Evolutionary conservation across 2,113 vertebrate species (phyloP).

Genomic region (Poecile atricapillus): DNA sequence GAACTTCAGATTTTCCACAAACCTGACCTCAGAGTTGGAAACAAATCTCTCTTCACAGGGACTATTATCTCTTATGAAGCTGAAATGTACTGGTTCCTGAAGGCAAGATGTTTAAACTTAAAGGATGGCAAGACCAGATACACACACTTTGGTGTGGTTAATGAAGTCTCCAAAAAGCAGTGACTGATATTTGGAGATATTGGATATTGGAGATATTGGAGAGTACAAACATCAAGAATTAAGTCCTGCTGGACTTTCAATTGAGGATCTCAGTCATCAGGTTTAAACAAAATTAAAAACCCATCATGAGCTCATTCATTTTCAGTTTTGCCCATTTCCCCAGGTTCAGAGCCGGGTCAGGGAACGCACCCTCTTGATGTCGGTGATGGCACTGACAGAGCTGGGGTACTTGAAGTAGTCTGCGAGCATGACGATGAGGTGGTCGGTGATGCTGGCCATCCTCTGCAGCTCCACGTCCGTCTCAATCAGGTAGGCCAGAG

Average conservation of each 20-base stretch:
- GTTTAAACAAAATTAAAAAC: not conserved
- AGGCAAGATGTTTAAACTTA: not conserved
- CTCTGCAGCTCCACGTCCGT: conserved; percentile 96
- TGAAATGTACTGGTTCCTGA: not conserved
- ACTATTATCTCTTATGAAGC: not conserved
- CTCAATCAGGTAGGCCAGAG: conserved; percentile 95
- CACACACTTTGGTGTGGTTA: not conserved
- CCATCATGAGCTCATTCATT: not conserved
- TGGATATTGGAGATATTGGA: no score
- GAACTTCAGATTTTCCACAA: not conserved
- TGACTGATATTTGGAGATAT: not conserved
- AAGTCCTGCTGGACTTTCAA: not conserved
- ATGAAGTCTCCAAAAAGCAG: not conserved
- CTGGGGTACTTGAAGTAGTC: conserved; percentile 99
- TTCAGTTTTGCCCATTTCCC: not conserved
- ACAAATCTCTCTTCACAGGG: not conserved
- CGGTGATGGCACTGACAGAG: conserved; percentile 96
- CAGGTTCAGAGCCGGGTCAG: not conserved
- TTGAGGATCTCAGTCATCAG: not conserved
- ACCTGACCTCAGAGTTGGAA: not conserved
- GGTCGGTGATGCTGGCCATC: conserved; percentile 94
- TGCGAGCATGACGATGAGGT: conserved; percentile 94
- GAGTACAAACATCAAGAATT: not conserved
- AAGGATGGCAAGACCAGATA: not conserved
- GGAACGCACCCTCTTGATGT: conserved; percentile 94